Base-by-base conservation (phyloP, 2,797 vertebrate genomes). In the Bucorvus abyssinicus region DNA sequence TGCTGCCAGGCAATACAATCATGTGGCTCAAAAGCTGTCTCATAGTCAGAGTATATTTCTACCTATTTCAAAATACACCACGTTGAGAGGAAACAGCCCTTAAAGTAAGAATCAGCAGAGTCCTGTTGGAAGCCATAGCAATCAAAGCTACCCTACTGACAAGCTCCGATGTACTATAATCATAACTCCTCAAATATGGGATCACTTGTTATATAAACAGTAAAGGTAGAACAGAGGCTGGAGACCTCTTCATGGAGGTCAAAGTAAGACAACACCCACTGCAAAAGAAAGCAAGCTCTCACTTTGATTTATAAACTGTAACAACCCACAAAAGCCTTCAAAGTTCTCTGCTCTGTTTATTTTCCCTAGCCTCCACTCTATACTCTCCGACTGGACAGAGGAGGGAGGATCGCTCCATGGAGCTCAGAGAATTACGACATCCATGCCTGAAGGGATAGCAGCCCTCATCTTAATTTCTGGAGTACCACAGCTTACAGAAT, bases 331-430 rank as follows among this genome's bases (percentile, higher is more conserved):
- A 27, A 38, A 75, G 16, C 21, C 47, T 60, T 47, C 3, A 6
- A 57, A 57, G 9, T 68, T 52, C 12, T 67, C 52, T 44, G 4
- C 17, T 44, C 16, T 29, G 2, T 24, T 57, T 57, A 71, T 50
- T n/a, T 8, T 1, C 12, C 52, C 16, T 42, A 56, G 45, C 10
- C 20, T 57, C 12, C 2, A 8, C 12, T 64, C 13, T n/a, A 5
- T 12, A 63, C 36, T 9, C 27, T 73, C n/a, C 21, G 24, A 64
- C 23, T 34, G 13, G 14, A 60, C 6, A 40, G 12, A 74, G 26
- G 36, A 65, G 14, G 16, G 5, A 49, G 7, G 15, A 64, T 30
- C 1, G 0, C 6, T 36, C n/a, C 16, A n/a, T 2, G 13, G 56
- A 49, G 18, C 24, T 75, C 57, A 65, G 40, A 64, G 30, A 61